phyloP scores from a whole-genome alignment of 2,113 vertebrate species.

The Promerops cafer region DNA sequence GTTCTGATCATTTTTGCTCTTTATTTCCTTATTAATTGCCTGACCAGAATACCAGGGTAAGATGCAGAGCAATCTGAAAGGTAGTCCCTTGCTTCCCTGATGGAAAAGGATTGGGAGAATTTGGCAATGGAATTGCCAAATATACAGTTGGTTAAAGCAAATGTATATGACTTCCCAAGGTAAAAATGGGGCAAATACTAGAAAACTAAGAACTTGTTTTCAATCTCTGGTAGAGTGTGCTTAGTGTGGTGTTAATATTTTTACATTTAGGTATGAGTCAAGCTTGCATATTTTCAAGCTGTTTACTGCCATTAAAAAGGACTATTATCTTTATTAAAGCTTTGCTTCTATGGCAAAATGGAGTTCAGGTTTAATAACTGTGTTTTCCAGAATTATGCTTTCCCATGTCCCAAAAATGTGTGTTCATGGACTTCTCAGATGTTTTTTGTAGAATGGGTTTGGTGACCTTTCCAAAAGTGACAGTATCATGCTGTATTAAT shows the following conservation, averaged over 20 bases:
- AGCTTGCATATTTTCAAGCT: neutral
- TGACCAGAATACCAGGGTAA: neutral
- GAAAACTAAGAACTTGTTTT: neutral
- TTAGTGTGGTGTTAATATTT: neutral
- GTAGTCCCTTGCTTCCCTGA: neutral
- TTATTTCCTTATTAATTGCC: neutral
- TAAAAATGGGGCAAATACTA: neutral
- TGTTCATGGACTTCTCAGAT: neutral
- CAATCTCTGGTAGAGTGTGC: neutral
- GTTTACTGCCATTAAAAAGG: neutral
- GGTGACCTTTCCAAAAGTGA: slow-evolving; percentile 12
- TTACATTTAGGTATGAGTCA: neutral
- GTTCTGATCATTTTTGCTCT: neutral
- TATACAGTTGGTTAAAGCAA: neutral
- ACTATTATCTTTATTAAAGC: neutral
- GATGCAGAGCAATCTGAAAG: neutral
- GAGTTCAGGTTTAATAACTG: neutral
- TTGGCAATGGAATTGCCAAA: neutral
- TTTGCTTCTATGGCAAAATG: neutral
- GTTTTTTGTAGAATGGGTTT: neutral
- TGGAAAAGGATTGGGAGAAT: neutral
- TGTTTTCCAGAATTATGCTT: neutral
- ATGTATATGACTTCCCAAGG: neutral
- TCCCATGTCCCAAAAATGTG: neutral
- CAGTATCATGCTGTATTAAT: neutral